A percentile compares a stretch with the other conserved stretches of the same genome.
Evolutionary conservation across 2,113 vertebrate species (phyloP).

Genomic region (Hypomesus transpacificus): DNA sequence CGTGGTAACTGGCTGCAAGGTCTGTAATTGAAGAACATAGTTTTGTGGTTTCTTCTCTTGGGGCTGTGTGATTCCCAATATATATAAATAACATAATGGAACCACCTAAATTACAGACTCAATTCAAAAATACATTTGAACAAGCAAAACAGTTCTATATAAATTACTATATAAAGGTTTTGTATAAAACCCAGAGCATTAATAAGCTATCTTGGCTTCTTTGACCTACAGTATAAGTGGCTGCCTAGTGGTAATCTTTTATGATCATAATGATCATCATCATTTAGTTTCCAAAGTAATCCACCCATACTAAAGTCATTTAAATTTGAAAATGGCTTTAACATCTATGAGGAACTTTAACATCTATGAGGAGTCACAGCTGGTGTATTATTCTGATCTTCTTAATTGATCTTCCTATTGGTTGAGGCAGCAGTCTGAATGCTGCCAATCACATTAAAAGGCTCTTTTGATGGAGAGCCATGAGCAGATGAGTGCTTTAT

Average conservation of each 20-base stretch:
- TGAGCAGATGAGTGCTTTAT: constrained; percentile 69
- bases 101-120: constrained; percentile 69
- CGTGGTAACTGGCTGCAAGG: constrained; percentile 59
- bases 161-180: background rate
- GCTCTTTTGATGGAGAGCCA: constrained; percentile 57
- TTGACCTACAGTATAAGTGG: too few species aligned
- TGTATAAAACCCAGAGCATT: too few species aligned
- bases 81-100: constrained; percentile 75
- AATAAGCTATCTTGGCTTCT: too few species aligned
- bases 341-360: constrained; percentile 17
- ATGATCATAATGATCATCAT: too few species aligned
- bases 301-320: too few species aligned
- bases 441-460: constrained; percentile 65
- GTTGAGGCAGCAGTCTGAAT: constrained; percentile 54
- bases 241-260: background rate
- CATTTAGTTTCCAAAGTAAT: too few species aligned
- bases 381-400: constrained; percentile 49
- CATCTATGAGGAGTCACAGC: constrained; percentile 44
- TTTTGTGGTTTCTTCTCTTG: constrained; percentile 62
- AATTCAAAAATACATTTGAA: constrained; percentile 64
- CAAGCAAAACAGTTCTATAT: constrained; percentile 16
- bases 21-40: constrained; percentile 70
- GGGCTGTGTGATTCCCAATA: constrained; percentile 67
- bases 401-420: constrained; percentile 55
- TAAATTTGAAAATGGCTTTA: constrained; percentile 9